Base-by-base conservation (phyloP, 2,797 vertebrate species). In the Phrynocephalus vlangalii region DNA sequence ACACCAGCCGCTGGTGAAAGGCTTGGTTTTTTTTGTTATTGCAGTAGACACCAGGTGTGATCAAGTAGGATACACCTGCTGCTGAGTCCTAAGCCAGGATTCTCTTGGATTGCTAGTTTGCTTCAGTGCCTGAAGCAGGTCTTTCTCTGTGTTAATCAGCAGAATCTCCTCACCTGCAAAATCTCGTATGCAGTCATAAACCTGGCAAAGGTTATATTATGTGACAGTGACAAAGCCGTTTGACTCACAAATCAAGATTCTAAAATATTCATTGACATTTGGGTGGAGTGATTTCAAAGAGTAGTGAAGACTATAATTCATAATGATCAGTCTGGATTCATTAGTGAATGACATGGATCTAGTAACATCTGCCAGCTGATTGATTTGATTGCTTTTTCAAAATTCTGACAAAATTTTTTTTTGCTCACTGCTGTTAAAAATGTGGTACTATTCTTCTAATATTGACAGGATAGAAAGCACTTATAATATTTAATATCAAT, bases 271-370 rank as follows among this genome's bases (percentile, higher is more conserved):
- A 84, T 20, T 84, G 67, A 44, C 76, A 79, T 72, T 79, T 78
- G 4, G 8, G 52, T 28, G 38, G 28, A 88, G 50, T 68, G 33
- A 50, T 72, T 56, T 67, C 63, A 79, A 79, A 86, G 48, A 33
- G 66, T 79, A 79, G 75, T 82, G 71, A 82, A 63, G 56, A 73
- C 52, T 73, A n/a, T 83, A 84, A 84, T 83, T 87, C 81, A 83
- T 63, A 87, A 71, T 28, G 83, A 70, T 72, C 33, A 79, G 33
- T 83, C 67, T 72, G 66, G 75, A 71, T 87, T 83, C 67, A 87
- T 83, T 83, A 87, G 67, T 52, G 26, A 50, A 83, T 60, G 50
- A 78, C 67, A 79, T 26, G 13, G 18, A 71, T 84, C 33, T 79
- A 52, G n/a, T 84, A 84, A 79, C 52, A 88, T 84, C 82, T 79